Base-by-base conservation (phyloP, 2,797 vertebrate genomes). In the Coendou prehensilis region DNA sequence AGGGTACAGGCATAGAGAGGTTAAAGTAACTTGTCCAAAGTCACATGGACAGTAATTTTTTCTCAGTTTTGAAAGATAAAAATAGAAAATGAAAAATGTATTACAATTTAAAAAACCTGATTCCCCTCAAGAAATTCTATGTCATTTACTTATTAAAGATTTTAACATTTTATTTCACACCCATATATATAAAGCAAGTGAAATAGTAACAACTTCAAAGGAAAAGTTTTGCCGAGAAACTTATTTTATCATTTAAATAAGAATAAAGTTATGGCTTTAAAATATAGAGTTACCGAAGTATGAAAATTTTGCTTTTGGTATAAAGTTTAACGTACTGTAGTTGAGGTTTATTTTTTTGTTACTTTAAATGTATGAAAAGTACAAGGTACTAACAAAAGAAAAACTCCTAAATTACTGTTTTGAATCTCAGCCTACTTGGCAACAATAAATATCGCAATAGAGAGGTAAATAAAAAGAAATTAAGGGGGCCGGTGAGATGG, bases 21-120 rank as follows among this genome's bases (percentile, higher is more conserved):
- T 82, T 87, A 93, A 87, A 93, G 3, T 78, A 89, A 94, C 22
- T 41, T 91, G 15, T 33, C 30, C 23, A 95, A 67, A 93, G 63
- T 93, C 78, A 90, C 1, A 73, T 9, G n/a, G 50, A 61, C 61
- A 82, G 64, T 67, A 67, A 67, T n/a, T n/a, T 67, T 61, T 67
- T 67, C 63, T n/a, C 28, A 63, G 64, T 17, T 67, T 67, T n/a
- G 64, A 67, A 67, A 67, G 17, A n/a, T 18, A n/a, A 33, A 67
- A 67, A 17, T 67, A 67, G 63, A 30, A 67, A 67, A 15, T 67
- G 30, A 67, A n/a, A 67, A 67, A 67, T 63, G 26, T 30, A 63
- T 17, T 67, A 33, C 30, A 15, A 33, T 67, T 67, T 67, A 6
- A 67, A 67, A 67, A 17, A n/a, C 18, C 30, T 67, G 33, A n/a